Base-by-base conservation (phyloP, 2,113 vertebrate species). In the Hymenochirus boettgeri region DNA sequence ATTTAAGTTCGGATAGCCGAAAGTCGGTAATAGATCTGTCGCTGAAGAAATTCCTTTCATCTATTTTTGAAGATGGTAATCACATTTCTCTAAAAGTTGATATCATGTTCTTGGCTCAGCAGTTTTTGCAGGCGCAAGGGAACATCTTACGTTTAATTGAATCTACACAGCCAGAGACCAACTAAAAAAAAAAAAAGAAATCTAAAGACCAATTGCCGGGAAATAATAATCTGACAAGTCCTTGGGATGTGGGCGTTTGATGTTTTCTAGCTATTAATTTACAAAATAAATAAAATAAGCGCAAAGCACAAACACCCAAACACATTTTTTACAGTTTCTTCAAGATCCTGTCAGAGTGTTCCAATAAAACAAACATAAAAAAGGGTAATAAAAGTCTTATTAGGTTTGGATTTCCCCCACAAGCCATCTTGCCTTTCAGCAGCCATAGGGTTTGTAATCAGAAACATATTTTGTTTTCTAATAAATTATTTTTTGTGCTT, bases 311-410 rank as follows among this genome's bases (percentile, higher is more conserved):
- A 54, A 29, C 12, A 54, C 25, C 25, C n/a, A 35, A 35, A 57
- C 3, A 4, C 31, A 22, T 57, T 33, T 35, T 33, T 29, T 33
- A 57, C 22, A 19, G 18, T 18, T 57, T 57, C 54, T 22, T 29
- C 19, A 21, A 57, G 12, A 35, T 22, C 22, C 54, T 57, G 54
- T 35, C 18, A 48, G 15, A 54, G 17, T 35, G 29, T 35, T 31
- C 7, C 19, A 29, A 57, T 57, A 57, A 57, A 57, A 57, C 27
- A 19, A 29, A 15, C 19, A 57, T 57, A 57, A 57, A 57, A 13
- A 29, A 5, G n/a, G n/a, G 54, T 35, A 57, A 35, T 35, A 57
- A 57, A 35, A 29, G 12, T n/a, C 54, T n/a, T 57, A n/a, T 29
- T 57, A n/a, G 18, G 13, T 57, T 57, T 35, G 18, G 54, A 57